These are phyloP conservation scores for Zaprionus vittiger DNA, from an alignment of 1,140 invertebrate species.

Conservation along the genomic window DNA sequence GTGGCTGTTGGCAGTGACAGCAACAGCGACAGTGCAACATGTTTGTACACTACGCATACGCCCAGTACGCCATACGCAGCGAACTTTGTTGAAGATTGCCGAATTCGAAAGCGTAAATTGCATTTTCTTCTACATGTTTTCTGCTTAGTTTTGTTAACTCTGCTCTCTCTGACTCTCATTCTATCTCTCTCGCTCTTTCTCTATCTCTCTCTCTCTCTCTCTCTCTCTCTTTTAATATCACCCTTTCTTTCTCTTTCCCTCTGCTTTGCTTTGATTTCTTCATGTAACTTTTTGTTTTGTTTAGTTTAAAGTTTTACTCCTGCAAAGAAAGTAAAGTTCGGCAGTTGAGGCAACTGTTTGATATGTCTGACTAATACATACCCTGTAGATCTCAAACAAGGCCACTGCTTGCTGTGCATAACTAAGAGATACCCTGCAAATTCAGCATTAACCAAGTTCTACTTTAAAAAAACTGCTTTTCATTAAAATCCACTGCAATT, in stretches of 20 bases:
- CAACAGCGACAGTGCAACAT: constrained; percentile 27
- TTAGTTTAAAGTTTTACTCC: background rate
- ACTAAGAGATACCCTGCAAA: background rate
- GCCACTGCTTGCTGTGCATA: background rate
- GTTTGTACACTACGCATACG: constrained; percentile 51
- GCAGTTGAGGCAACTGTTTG: too few species aligned
- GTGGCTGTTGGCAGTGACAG: constrained; percentile 1
- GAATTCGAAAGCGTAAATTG: background rate
- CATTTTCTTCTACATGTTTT: background rate
- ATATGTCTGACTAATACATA: too few species aligned
- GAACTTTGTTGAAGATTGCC: background rate
- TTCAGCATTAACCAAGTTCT: background rate
- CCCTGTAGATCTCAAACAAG: too few species aligned
- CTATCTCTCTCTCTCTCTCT: background rate
- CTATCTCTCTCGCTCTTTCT: background rate
- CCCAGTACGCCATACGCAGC: constrained; percentile 28
- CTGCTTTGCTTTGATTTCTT: background rate
- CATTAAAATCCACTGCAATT: background rate
- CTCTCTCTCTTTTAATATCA: background rate
- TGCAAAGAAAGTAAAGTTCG: background rate
- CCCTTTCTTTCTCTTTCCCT: background rate
- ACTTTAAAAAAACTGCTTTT: background rate
- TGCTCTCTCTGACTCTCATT: too few species aligned
- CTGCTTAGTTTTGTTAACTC: background rate
- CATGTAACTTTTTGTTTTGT: background rate